Evolutionary conservation across 2,888 invertebrate genomes (phyloP), one percentile per base, ranked within the genome.

Genomic region (Rhabditoides inermis): DNA sequence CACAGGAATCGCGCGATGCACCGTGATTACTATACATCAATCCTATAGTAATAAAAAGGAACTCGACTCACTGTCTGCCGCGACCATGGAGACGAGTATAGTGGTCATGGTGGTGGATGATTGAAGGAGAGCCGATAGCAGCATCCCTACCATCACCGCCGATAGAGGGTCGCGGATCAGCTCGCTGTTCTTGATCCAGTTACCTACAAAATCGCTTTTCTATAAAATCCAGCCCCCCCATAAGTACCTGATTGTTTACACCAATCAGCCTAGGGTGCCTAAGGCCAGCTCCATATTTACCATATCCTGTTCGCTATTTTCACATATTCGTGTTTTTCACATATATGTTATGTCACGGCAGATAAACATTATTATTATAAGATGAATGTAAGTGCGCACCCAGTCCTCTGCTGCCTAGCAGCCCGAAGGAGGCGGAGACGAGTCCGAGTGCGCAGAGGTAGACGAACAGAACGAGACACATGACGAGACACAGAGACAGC

Each of bases 1-100:
- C 48, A 82, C 79, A 2, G 81, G 81, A 49, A 82, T 80, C 4
- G 82, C 82, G 20, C 71, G 69, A 46, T 73, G 67, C 0, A 80
- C 79, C 1, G 70, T 65, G 49, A 79, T 59, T 61, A 79, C 76
- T 73, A 50, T 28, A 32, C 64, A 53, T 28, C 10, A 65, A 53
- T 28, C 10, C 1, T 10, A n/a, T 25, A 10, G 20, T 6, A n/a
- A 7, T 40, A 2, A 18, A 23, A 1, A n/a, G 46, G 26, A 10
- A 37, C 3, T 20, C 20, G n/a, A 37, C 62, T 53, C 36, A 70
- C 72, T 67, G 37, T 67, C 78, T 2, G 83, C 83, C 47, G 82
- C 79, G 79, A 83, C 82, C 72, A 72, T 72, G 18, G 68, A 66
- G 1, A 72, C 69, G 15, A 72, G 53, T 5, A 72, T 62, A 40